Evolutionary conservation across 1,140 invertebrate genomes (phyloP).

Genomic region (Aphelenchoides besseyi): DNA sequence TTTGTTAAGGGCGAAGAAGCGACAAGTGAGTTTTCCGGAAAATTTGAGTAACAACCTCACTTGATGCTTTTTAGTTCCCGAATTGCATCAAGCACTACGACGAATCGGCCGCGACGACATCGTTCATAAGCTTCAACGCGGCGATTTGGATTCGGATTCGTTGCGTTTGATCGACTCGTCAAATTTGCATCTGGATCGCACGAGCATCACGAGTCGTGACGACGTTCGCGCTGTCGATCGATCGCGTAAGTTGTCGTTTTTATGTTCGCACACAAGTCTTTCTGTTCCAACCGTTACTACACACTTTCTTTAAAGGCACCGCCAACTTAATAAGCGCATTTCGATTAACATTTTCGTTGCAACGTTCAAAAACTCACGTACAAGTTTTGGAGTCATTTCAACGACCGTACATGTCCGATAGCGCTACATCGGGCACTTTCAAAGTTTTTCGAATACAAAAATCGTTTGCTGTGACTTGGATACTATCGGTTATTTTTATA

Average conservation of each 20-base stretch:
- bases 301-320: no score
- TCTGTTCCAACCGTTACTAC: no score
- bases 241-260: slow-evolving; percentile 24
- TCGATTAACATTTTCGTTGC: no score
- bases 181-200: slow-evolving; percentile 31
- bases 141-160: slow-evolving; percentile 30
- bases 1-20: slow-evolving; percentile 56
- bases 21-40: slow-evolving; percentile 44
- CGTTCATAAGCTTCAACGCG: slow-evolving; percentile 42
- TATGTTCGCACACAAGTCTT: no score
- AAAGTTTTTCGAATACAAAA: no score
- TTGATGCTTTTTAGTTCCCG: slow-evolving; percentile 39
- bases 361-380: no score
- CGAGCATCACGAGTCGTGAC: slow-evolving; percentile 17
- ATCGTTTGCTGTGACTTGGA: neutral
- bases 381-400: no score
- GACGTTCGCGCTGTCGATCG: neutral
- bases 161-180: slow-evolving; percentile 32
- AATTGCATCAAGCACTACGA: slow-evolving; percentile 55
- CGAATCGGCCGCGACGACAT: slow-evolving; percentile 61
- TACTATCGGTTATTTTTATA: neutral
- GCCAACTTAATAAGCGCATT: no score
- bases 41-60: neutral
- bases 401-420: no score
- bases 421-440: no score